phyloP scores from a whole-genome alignment of 2,797 vertebrate genomes.

The Buceros bicornis region DNA sequence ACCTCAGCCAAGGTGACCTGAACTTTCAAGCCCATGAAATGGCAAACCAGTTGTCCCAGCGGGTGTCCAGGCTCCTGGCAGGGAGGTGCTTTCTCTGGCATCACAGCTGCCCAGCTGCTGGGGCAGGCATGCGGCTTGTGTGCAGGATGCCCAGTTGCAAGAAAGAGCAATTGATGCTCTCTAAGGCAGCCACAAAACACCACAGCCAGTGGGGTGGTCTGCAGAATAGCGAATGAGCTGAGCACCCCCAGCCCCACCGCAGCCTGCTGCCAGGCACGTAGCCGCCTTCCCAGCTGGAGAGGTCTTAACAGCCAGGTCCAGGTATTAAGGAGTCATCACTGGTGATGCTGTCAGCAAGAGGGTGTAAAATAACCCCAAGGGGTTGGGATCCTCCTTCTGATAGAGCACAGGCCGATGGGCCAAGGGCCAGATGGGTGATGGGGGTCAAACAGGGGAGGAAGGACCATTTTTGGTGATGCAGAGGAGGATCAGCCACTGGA shows the following conservation, averaged over 20 bases:
- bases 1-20: not conserved
- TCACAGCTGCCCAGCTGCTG: not conserved
- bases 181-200: not conserved
- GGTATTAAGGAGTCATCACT: not conserved
- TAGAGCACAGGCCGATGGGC: not conserved
- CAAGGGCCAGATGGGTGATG: not conserved
- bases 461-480: accelerated
- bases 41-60: not conserved
- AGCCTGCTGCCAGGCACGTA: not conserved
- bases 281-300: accelerated
- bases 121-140: accelerated
- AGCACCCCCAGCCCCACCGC: not conserved
- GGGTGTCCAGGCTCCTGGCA: not conserved
- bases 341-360: not conserved
- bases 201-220: not conserved
- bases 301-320: accelerated
- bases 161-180: conserved; percentile 37
- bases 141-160: not conserved
- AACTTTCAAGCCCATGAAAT: not conserved
- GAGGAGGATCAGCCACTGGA: not conserved
- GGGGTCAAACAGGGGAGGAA: not conserved
- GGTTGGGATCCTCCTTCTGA: not conserved
- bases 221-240: conserved; percentile 31
- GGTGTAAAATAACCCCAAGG: not conserved
- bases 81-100: not conserved